phyloP scores from a whole-genome alignment of 2,113 vertebrate genomes.

The Reinhardtius hippoglossoides region DNA sequence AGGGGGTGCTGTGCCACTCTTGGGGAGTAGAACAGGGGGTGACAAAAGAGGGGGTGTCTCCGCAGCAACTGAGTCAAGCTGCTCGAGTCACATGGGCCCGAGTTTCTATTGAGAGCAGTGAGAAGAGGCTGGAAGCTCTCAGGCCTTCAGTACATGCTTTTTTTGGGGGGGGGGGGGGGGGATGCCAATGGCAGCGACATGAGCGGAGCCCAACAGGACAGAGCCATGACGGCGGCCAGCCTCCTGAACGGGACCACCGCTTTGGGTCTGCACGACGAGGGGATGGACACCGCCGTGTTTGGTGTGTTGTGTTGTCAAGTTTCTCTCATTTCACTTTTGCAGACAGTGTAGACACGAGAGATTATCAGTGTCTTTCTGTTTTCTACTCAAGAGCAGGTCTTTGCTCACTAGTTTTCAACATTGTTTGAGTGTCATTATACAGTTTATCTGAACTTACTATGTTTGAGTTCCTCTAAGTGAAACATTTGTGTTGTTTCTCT shows the following conservation, averaged over 20 bases:
- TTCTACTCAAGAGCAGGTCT: not conserved
- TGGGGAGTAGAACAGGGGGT: not conserved
- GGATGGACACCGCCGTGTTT: slow-evolving; percentile 38
- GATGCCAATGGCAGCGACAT: slow-evolving; percentile 64
- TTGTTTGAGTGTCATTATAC: not conserved
- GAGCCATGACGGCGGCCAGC: slow-evolving; percentile 13
- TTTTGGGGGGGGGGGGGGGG: slow-evolving; percentile 33
- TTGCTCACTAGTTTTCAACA: not conserved
- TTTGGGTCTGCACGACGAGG: slow-evolving; percentile 44
- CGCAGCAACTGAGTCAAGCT: slow-evolving; percentile 66
- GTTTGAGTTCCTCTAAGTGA: not conserved
- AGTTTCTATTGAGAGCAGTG: slow-evolving; percentile 46
- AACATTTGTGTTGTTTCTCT: not conserved
- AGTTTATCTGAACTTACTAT: not conserved
- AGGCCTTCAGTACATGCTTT: slow-evolving; percentile 43
- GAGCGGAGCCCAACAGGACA: slow-evolving; percentile 56
- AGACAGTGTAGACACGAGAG: not conserved
- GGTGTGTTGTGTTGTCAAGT: slow-evolving; percentile 38
- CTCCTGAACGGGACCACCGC: slow-evolving; percentile 58
- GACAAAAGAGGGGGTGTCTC: slow-evolving; percentile 70
- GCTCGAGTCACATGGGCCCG: slow-evolving; percentile 70
- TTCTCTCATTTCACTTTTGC: not conserved
- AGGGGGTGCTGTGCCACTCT: slow-evolving; percentile 27
- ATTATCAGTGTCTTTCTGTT: not conserved
- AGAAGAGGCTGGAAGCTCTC: slow-evolving; percentile 32